A percentile compares a stretch with the other conserved stretches of the same genome.
phyloP scores from a whole-genome alignment of 2,888 invertebrate genomes.

The Apantesis nais region DNA sequence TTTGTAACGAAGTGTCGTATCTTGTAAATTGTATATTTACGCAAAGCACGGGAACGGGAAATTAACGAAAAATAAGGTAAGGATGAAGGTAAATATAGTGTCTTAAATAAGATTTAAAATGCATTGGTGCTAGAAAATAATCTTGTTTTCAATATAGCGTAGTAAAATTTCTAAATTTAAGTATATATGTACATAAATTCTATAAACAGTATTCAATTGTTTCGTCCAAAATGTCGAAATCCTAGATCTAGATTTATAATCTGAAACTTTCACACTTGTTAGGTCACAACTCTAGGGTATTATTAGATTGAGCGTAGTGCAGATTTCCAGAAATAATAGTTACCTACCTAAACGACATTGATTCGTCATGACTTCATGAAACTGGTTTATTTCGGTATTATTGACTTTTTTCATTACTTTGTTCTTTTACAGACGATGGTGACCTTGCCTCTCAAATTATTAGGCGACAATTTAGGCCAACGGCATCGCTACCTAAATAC shows the following conservation, averaged over 20 bases:
- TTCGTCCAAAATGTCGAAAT: background rate
- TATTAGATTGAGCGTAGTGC: background rate
- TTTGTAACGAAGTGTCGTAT: background rate
- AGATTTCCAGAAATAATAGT: background rate
- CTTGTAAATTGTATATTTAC: background rate
- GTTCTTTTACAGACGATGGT: slow-evolving; percentile 46
- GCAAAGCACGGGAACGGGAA: background rate
- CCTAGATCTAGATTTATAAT: background rate
- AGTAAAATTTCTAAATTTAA: background rate
- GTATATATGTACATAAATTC: background rate
- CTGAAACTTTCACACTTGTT: background rate
- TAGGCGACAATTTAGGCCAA: slow-evolving; percentile 59
- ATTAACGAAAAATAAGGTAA: background rate
- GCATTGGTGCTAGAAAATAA: background rate
- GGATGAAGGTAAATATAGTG: background rate
- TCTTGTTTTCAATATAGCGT: background rate
- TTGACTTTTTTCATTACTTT: background rate
- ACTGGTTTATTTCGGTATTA: background rate
- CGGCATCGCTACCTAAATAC: slow-evolving; percentile 60
- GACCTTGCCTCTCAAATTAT: slow-evolving; percentile 51
- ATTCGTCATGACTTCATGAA: background rate
- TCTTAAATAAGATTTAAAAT: background rate
- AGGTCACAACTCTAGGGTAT: background rate
- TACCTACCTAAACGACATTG: background rate
- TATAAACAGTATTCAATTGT: background rate